Evolutionary conservation across 1,140 invertebrate genomes (phyloP), one percentile per base, ranked within the genome.

Genomic region (Micrasema longulum): DNA sequence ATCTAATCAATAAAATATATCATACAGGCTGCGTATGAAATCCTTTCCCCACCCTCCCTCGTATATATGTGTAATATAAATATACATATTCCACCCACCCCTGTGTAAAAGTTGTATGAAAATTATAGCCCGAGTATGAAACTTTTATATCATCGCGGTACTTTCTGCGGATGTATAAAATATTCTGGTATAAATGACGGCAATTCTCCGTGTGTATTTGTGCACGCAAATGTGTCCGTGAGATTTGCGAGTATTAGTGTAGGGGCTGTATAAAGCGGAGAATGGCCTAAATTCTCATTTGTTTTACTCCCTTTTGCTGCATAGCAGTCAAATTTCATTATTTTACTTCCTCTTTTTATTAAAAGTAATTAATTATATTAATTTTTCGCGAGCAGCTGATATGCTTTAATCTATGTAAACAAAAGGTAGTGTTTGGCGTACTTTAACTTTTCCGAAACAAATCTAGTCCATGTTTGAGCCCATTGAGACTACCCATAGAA

Each of bases 1-100:
- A 75, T 75, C 74, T 70, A 75, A 75, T 75, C 74, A 75, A 75
- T 75, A 75, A 75, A 75, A 75, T 75, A 75, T 75, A 75, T 75
- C 74, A 75, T 75, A 75, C 74, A 69, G 74, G 70, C 70, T 71
- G 69, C 73, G 73, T 75, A 75, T 75, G 74, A 75, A 75, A 75
- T 75, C 74, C 74, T 75, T 75, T 75, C 69, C 73, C 68, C 69
- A 23, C 57, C 43, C 16, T 57, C 48, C 22, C 16, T 22, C 23
- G n/a, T 47, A 10, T 53, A 23, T 69, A 67, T 64, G 69, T 66
- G 69, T 47, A 60, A 47, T 47, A 47, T 47, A 64, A 47, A 64
- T 47, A 64, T 64, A 45, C 43, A 64, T 47, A 64, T 64, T 47
- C 41, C 12, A 22, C 20, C 18, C 43, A 16, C 60, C 41, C 60